These are phyloP conservation scores for Formica exsecta DNA, from an alignment of 1,140 invertebrate species.

Conservation along the genomic window DNA sequence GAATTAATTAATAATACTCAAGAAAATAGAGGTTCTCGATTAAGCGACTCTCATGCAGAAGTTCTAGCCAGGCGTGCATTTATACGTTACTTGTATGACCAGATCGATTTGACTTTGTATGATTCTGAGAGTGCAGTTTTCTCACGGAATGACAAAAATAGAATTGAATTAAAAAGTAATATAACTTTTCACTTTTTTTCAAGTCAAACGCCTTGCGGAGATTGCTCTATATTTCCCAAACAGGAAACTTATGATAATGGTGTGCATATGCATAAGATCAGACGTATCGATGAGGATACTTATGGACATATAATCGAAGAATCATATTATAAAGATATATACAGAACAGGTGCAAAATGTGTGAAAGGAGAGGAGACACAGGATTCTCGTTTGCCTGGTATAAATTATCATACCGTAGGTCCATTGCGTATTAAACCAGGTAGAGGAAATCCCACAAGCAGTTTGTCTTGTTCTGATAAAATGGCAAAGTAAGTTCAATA, in stretches of 20 bases:
- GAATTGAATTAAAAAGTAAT: slow-evolving; percentile 87
- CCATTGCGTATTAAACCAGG: slow-evolving; percentile 96
- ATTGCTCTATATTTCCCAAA: slow-evolving; percentile 95
- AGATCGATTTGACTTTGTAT: slow-evolving; percentile 86
- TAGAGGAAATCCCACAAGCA: slow-evolving; percentile 94
- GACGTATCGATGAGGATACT: slow-evolving; percentile 66
- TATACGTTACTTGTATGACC: slow-evolving; percentile 91
- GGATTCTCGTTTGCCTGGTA: slow-evolving; percentile 88
- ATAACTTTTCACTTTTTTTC: slow-evolving; percentile 95
- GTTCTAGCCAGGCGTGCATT: slow-evolving; percentile 94
- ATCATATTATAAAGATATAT: slow-evolving; percentile 87
- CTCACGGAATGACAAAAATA: slow-evolving; percentile 74
- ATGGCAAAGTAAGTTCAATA: slow-evolving; percentile 87
- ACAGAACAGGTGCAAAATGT: slow-evolving; percentile 96
- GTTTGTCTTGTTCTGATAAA: slow-evolving; percentile 98
- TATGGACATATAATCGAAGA: slow-evolving; percentile 79
- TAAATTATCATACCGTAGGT: slow-evolving; percentile 90
- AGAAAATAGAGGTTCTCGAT: slow-evolving; percentile 89
- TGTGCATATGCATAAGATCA: slow-evolving; percentile 70
- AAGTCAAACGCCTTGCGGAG: slow-evolving; percentile 96
- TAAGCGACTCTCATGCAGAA: slow-evolving; percentile 98
- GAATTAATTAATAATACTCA: slow-evolving; percentile 87
- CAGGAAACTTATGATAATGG: slow-evolving; percentile 51
- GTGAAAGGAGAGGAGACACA: slow-evolving; percentile 86
- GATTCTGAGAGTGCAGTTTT: slow-evolving; percentile 84